Evolutionary conservation across 1,140 invertebrate species (phyloP).

Genomic region (Caenorhabditis latens): DNA sequence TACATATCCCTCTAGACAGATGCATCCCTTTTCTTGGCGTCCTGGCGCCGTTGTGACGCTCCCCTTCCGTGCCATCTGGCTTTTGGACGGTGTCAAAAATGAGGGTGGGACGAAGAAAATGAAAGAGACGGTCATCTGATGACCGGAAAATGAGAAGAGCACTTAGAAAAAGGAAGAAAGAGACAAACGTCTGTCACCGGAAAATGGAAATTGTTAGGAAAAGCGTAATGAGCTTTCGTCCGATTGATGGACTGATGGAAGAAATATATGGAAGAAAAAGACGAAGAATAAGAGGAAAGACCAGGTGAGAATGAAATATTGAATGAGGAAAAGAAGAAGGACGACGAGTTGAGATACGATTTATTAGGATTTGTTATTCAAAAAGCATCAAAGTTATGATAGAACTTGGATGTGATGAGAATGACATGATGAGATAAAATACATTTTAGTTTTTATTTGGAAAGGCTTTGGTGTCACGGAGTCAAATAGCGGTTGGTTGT

Average conservation of each 20-base stretch:
- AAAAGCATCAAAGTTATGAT: neutral
- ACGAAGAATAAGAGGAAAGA: conserved; percentile 16
- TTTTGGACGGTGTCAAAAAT: conserved; percentile 36
- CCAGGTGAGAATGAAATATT: conserved; percentile 55
- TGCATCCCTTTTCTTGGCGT: neutral
- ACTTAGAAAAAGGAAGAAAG: conserved; percentile 21
- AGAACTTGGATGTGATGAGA: too few relatives aligned
- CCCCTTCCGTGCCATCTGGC: conserved; percentile 14
- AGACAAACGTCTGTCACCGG: conserved; percentile 53
- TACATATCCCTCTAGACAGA: conserved; percentile 35
- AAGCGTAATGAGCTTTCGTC: conserved; percentile 46
- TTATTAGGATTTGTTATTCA: conserved; percentile 1
- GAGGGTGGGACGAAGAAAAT: neutral
- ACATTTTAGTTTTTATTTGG: too few relatives aligned
- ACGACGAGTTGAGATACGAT: conserved; percentile 40
- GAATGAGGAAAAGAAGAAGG: neutral
- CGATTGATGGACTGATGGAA: conserved; percentile 45
- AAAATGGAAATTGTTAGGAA: conserved; percentile 56
- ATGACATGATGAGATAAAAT: too few relatives aligned
- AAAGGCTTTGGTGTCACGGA: too few relatives aligned
- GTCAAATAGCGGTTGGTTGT: too few relatives aligned
- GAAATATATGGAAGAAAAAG: neutral
- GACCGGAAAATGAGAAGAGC: conserved; percentile 53
- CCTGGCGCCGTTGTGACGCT: conserved; percentile 39
- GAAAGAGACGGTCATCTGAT: conserved; percentile 38